Evolutionary conservation across 2,113 vertebrate species (phyloP), one percentile per base, ranked within the genome.

Genomic region (Epinephelus cyanopodus): DNA sequence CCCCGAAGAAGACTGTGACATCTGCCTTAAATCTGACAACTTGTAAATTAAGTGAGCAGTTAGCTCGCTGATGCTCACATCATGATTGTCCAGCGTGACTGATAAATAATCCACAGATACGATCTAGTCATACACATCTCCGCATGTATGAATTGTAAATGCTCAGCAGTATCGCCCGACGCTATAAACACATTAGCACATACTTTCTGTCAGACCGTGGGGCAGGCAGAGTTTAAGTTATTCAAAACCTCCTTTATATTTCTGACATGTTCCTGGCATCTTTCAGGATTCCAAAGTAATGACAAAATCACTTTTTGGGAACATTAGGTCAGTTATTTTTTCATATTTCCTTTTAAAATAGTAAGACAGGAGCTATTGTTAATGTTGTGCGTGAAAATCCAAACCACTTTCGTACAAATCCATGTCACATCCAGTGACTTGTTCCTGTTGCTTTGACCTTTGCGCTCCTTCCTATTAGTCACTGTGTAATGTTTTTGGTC

Each of bases 241-340:
- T 88, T 92, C 77, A 91, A 72, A 91, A 83, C 85, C 90, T 90
- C 90, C 88, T 91, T 90, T 90, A 88, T 84, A 87, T 85, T 85
- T 86, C 74, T 93, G 90, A 91, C 90, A 86, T 89, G 79, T 93
- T 94, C 84, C 90, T 95, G 93, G 92, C 93, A 91, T 87, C 82
- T 77, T 65, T 76, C 67, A 83, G 79, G 80, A 95, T 94, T 93
- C 92, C 92, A 87, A 39, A 83, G 79, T 82, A 83, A 88, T 93
- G 91, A 93, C 81, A 79, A 89, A 89, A 95, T 83, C 60, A 56
- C 70, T 87, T 88, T 75, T 86, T 81, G 63, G 77, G 77, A 88
- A 92, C 79, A 77, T 85, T 73, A 66, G 74, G 81, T 83, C 77
- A 79, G 76, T 70, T 77, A 48, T 88, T 86, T 85, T 77, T 89